Evolutionary conservation across 2,888 invertebrate genomes (phyloP), one percentile per base, ranked within the genome.

Genomic region (Drosophila atroscutellata): DNA sequence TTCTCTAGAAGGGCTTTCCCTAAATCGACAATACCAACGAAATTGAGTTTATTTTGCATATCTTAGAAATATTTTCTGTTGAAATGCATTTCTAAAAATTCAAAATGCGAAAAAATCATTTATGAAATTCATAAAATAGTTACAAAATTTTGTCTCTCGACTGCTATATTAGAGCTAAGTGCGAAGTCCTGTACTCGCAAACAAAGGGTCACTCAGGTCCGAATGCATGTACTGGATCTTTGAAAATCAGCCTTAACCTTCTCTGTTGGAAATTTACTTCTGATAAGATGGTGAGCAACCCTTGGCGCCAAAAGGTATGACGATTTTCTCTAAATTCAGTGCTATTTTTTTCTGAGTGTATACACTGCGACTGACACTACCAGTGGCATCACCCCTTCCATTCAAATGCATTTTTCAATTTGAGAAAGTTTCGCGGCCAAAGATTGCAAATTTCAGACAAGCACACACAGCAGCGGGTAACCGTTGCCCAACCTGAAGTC

Each of bases 381-480:
- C 39, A 36, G 34, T 61, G 59, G 54, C 47, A 42, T 32, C 28
- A 39, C 28, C 49, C 58, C n/a, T 26, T 56, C 47, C 36, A 65
- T 61, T 77, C 72, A 70, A 82, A 74, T 77, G 78, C 75, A 77
- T 80, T 83, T 81, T 86, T 82, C 76, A 80, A 80, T 84, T 78
- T 77, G 86, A 81, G 86, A 86, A 86, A 86, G 86, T 86, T 86
- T 72, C 67, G 64, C 69, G 72, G 71, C 69, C 76, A 69, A 78
- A 82, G 79, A 79, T 81, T 78, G 78, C 73, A 77, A 81, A 78
- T 77, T 81, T 67, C 7, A 81, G 81, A 79, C 86, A 79, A 81
- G 72, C 74, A 39, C 18, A 42, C 74, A 39, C 18, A 36, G 49
- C 50, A 69, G 8, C 60, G 20, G 45, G 6, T 52, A 63, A 63